Evolutionary conservation across 2,113 vertebrate species (phyloP).

Genomic region (Forbesichthys papilliferus): DNA sequence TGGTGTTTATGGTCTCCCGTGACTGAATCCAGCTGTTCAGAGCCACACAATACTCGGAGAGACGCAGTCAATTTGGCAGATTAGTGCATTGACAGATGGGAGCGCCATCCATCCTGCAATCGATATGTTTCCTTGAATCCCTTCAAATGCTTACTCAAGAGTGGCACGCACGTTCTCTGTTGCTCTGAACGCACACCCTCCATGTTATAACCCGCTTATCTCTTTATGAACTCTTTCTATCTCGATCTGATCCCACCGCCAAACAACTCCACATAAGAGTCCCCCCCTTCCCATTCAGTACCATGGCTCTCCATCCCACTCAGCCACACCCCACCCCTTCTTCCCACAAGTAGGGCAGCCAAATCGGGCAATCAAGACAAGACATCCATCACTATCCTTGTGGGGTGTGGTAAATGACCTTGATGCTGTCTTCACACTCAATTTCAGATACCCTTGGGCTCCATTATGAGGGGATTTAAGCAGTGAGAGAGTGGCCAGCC

Average conservation of each 20-base stretch:
- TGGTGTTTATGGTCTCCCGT: constrained; percentile 67
- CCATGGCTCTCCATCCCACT: constrained; percentile 23
- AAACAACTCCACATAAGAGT: constrained; percentile 15
- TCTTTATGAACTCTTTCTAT: not conserved
- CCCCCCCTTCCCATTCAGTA: constrained; percentile 36
- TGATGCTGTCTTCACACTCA: constrained; percentile 69
- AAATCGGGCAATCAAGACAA: constrained; percentile 67
- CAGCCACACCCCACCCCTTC: not conserved
- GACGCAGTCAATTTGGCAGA: constrained; percentile 69
- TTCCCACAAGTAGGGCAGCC: constrained; percentile 41
- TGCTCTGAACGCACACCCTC: constrained; percentile 8
- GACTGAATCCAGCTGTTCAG: constrained; percentile 70
- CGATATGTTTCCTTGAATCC: constrained; percentile 62
- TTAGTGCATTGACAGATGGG: constrained; percentile 66
- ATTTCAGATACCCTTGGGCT: constrained; percentile 72
- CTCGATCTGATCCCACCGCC: too few relatives aligned
- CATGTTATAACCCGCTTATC: constrained; percentile 4
- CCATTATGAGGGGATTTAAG: constrained; percentile 63
- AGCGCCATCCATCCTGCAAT: constrained; percentile 57
- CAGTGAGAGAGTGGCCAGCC: constrained; percentile 41
- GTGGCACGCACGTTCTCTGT: constrained; percentile 13
- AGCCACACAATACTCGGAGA: constrained; percentile 43
- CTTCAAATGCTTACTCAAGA: constrained; percentile 51
- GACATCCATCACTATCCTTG: constrained; percentile 68
- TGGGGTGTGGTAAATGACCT: constrained; percentile 66